Evolutionary conservation across 2,888 invertebrate genomes (phyloP), one percentile per base, ranked within the genome.

Genomic region (Acronicta aceris): DNA sequence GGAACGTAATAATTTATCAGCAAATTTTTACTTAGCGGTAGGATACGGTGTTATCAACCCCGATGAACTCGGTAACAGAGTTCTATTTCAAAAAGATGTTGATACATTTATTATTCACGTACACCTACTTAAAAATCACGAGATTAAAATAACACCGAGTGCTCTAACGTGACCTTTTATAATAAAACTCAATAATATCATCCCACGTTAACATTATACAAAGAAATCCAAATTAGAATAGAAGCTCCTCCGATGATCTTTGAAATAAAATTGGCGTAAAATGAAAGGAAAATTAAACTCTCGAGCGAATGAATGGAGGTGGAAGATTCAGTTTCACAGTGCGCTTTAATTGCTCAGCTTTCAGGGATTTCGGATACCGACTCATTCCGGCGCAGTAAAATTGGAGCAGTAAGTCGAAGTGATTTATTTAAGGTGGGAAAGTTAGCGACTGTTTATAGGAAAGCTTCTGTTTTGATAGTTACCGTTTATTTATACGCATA

Each of bases 231-330:
- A 41, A 30, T 63, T 40, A 69, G 65, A 52, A 65, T 59, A 53
- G 64, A 50, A 64, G 54, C 52, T 13, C 27, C 17, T 50, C 33
- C 55, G 63, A 58, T 57, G 66, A 63, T 64, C 54, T 76, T 60
- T 71, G 40, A 59, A 65, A 54, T 65, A 65, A 63, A 62, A 76
- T 76, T 76, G 64, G 61, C 46, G 65, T 68, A 38, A 59, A 73
- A 72, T 53, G 77, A 81, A 78, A 81, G 77, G 81, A 81, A 83
- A 84, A 85, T 85, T 76, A 83, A 85, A 74, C 76, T 51, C 71
- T 78, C 65, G 52, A 65, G 66, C 57, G 67, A 72, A 76, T 76
- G 70, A 72, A 76, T 33, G 68, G 79, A 77, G 78, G 78, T 52
- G 73, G 77, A 72, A 71, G 78, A 72, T 75, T 73, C 72, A 76